phyloP scores from a whole-genome alignment of 2,113 vertebrate species.

The Abramis brama region DNA sequence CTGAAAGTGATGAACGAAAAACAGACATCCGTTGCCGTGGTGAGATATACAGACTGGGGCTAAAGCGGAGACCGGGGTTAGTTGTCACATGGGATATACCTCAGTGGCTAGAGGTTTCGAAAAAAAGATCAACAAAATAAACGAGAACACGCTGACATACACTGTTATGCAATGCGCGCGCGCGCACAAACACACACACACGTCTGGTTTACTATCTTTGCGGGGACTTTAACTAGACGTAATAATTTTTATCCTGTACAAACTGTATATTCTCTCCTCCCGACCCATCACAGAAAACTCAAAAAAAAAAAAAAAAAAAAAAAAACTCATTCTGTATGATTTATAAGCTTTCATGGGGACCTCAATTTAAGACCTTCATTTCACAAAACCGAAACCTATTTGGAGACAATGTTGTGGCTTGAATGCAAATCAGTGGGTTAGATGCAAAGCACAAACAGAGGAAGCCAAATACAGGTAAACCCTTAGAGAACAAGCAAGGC shows the following conservation, averaged over 20 bases:
- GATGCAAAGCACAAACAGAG: background rate
- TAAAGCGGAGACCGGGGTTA: background rate
- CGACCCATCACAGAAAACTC: too few species aligned
- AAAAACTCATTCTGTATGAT: too few species aligned
- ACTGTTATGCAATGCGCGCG: too few species aligned
- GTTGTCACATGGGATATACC: background rate
- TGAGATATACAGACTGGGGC: background rate
- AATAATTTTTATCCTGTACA: too few species aligned
- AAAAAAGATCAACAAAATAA: background rate
- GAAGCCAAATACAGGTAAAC: background rate
- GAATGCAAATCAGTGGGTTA: background rate
- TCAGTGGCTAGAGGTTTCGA: background rate
- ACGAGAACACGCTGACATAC: background rate
- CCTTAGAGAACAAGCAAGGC: background rate
- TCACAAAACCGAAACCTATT: background rate
- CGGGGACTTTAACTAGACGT: too few species aligned
- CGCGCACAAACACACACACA: too few species aligned
- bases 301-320: too few species aligned
- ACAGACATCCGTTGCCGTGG: background rate
- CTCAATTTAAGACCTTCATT: too few species aligned
- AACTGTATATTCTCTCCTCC: too few species aligned
- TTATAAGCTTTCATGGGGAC: too few species aligned
- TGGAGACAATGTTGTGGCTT: background rate
- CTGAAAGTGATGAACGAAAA: conserved; percentile 5
- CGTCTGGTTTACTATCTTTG: too few species aligned